phyloP scores from a whole-genome alignment of 2,888 invertebrate species.

The Plebejus anna region DNA sequence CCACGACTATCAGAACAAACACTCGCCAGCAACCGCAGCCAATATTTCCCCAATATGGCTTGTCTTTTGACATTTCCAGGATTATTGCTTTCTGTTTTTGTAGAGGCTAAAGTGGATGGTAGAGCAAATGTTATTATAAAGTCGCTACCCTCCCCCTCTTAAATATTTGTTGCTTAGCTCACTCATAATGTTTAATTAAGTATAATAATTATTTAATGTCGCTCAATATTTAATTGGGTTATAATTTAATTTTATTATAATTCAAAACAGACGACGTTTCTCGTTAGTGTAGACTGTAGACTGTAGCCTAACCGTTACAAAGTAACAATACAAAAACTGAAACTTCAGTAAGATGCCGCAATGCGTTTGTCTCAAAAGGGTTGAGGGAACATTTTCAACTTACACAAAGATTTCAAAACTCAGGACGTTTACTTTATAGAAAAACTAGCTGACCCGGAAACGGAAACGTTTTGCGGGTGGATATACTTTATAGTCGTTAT shows the following conservation, averaged over 20 bases:
- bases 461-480: too few species aligned
- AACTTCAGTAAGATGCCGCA: conserved; percentile 3
- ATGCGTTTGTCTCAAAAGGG: neutral
- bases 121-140: neutral
- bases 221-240: too few species aligned
- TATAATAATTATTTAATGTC: too few species aligned
- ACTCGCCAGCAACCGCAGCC: neutral
- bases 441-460: too few species aligned
- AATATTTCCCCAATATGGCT: conserved; percentile 11
- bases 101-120: neutral
- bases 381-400: neutral
- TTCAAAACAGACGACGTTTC: neutral
- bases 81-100: conserved; percentile 1
- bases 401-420: too few species aligned
- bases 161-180: too few species aligned
- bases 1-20: neutral
- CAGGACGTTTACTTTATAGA: too few species aligned
- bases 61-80: conserved; percentile 1
- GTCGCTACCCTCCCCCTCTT: too few species aligned
- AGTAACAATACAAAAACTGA: neutral
- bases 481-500: too few species aligned
- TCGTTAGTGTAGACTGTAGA: neutral
- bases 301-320: neutral
- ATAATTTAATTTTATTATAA: too few species aligned
- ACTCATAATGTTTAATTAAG: too few species aligned